Evolutionary conservation across 2,797 vertebrate genomes (phyloP), one percentile per base, ranked within the genome.

Genomic region (Esox masquinongy): DNA sequence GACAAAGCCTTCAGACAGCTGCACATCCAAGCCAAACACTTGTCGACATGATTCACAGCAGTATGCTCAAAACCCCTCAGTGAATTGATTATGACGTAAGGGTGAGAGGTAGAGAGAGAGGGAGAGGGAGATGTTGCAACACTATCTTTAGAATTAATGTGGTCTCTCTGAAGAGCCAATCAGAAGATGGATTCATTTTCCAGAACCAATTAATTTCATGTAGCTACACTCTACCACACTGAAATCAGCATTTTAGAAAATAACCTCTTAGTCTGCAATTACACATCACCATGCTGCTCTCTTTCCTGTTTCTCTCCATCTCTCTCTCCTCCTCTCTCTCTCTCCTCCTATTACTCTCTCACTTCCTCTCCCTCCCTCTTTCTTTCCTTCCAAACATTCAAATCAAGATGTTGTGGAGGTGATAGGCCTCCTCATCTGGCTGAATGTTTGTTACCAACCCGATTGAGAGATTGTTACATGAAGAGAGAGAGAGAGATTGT

Each of bases 171-270:
- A 91, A 85, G 88, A 36, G 67, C 82, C 85, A 80, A 88, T 89
- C 88, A 91, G 88, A 86, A 83, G 90, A 93, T 94, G 93, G 94
- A 88, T 90, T 94, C 94, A 94, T 92, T 89, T 87, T 87, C 89
- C 89, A 87, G 82, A 88, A 90, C 92, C 86, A 92, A 90, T 90
- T 90, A 64, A 80, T 92, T 90, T 87, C 85, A 81, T 77, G 51
- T 56, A 2, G 51, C 85, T 77, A 66, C 74, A 78, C 85, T 75
- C 76, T 50, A 77, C 80, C 80, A 85, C 82, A 81, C 75, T 64
- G 71, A 75, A 84, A 85, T 89, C 83, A 87, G 87, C 85, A 79
- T 76, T 89, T 88, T 88, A 77, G 79, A 82, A 82, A 70, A 12
- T 66, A 81, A 75, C 56, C 70, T 75, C 75, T 77, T 84, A 76